phyloP scores from a whole-genome alignment of 1,140 invertebrate genomes.

The Neuroterus valhalla region DNA sequence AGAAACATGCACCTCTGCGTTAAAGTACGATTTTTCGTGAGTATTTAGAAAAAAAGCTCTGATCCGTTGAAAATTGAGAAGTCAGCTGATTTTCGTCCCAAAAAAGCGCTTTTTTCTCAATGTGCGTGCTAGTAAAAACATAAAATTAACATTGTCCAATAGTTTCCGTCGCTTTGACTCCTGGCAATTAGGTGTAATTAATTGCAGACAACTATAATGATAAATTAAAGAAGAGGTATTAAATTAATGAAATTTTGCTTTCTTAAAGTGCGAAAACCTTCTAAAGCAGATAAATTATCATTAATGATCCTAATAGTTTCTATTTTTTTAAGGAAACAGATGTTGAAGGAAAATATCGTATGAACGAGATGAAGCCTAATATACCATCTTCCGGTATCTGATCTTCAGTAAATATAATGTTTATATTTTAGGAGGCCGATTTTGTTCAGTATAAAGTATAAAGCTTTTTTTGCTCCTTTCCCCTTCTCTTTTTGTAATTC shows the following conservation, averaged over 20 bases:
- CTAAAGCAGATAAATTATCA: background rate
- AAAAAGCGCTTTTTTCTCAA: no score
- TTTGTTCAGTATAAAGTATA: background rate
- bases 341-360: no score
- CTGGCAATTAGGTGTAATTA: constrained; percentile 29
- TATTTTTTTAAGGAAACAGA: background rate
- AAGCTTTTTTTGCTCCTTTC: background rate
- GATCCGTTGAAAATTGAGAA: no score
- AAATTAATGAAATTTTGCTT: background rate
- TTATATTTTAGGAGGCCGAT: background rate
- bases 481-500: background rate
- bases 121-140: constrained; percentile 67
- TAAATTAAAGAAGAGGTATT: background rate
- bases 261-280: background rate
- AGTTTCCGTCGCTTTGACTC: constrained; percentile 23
- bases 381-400: background rate
- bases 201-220: background rate
- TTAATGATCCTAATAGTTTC: background rate
- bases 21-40: no score
- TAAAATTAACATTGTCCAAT: constrained; percentile 57
- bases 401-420: background rate
- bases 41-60: no score
- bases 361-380: no score
- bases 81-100: no score
- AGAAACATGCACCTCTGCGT: no score